Base-by-base conservation (phyloP, 2,797 vertebrate species). In the Alcedo atthis region DNA sequence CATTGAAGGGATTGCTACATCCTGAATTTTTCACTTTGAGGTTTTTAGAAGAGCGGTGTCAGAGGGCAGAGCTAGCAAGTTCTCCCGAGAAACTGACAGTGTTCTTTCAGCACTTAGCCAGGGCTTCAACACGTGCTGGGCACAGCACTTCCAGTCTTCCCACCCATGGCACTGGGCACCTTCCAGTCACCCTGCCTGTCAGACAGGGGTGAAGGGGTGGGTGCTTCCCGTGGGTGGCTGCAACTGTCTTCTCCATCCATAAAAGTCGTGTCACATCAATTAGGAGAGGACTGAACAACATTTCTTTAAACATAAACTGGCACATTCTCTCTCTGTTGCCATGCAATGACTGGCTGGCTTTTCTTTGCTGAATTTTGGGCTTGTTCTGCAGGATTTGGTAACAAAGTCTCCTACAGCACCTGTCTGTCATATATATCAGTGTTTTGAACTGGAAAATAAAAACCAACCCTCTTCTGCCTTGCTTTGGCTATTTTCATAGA, bases 31-130 rank as follows among this genome's bases (percentile, higher is more conserved):
- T 90, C 62, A 62, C 92, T 91, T 84, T 51, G 82, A 92, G 87
- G 59, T 79, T 93, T 95, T 91, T n/a, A 70, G 48, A 74, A 82
- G 86, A 92, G 26, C 57, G 77, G 55, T 94, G 92, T 94, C 93
- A 92, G 92, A 93, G 92, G 81, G 92, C 85, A 88, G 22, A 37
- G 21, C 79, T 89, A 78, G 79, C 2, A 42, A 73, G 87, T 76
- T 77, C 5, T 14, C 17, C 76, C 57, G 69, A 67, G 63, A 61
- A 43, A 59, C 59, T 67, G 92, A 64, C 89, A 91, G 81, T 26
- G 14, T 10, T 91, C 78, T 61, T 95, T 58, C 46, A 85, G 74
- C 59, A 35, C 71, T 73, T 69, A 76, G 18, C 28, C 76, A 48
- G 46, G 51, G 58, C 33, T 93, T 75, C 12, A 66, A 53, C 2